phyloP scores from a whole-genome alignment of 2,797 vertebrate genomes.

The Muraenolepis orangiensis region DNA sequence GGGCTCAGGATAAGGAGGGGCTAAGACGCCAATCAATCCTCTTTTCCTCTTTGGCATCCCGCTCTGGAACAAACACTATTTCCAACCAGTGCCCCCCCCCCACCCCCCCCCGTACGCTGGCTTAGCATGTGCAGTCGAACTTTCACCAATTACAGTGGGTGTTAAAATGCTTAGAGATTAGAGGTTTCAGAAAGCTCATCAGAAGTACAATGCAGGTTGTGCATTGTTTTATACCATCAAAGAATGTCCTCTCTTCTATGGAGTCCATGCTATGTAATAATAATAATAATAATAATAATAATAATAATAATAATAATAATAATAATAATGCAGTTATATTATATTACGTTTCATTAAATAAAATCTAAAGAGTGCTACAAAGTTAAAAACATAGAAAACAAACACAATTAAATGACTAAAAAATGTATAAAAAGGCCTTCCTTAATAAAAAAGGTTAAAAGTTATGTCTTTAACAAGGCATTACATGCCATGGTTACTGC shows the following conservation, averaged over 20 bases:
- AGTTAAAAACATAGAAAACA: no score
- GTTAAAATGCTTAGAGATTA: not conserved
- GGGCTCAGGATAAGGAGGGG: slow-evolving; percentile 68
- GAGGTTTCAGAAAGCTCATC: not conserved
- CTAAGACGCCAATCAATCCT: slow-evolving; percentile 83
- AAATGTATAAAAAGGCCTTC: no score
- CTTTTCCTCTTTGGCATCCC: slow-evolving; percentile 75
- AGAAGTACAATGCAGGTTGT: not conserved
- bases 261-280: no score
- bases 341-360: no score
- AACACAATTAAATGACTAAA: no score
- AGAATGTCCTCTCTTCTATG: not conserved
- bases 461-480: not conserved
- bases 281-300: no score
- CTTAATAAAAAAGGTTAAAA: no score
- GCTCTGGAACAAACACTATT: slow-evolving; percentile 59
- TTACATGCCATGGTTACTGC: not conserved
- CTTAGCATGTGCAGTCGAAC: not conserved
- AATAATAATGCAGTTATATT: no score
- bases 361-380: no score
- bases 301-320: no score
- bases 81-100: not conserved
- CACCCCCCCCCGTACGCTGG: not conserved
- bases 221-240: not conserved
- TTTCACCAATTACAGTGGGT: not conserved